Evolutionary conservation across 2,888 invertebrate genomes (phyloP), one percentile per base, ranked within the genome.

Genomic region (Chymomyza procnemis): DNA sequence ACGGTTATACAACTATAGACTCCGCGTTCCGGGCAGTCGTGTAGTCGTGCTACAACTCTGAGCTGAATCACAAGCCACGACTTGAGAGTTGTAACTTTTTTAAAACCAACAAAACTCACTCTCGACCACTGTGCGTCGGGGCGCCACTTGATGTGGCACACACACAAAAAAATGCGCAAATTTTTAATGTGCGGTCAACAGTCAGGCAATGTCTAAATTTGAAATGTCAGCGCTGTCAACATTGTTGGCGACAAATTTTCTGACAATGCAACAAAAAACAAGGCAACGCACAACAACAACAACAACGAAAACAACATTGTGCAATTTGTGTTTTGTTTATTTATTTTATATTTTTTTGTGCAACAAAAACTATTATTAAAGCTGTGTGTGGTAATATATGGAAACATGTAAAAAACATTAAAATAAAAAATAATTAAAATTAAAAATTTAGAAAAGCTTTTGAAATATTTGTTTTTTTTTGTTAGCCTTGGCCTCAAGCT

Each of bases 131-230:
- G 56, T 26, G 46, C 54, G n/a, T 26, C 67, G 62, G 56, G 62
- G 67, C 59, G 61, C 50, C 19, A 61, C 63, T 70, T 64, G 67
- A 66, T 73, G 72, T 79, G 85, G 79, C 82, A 82, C 73, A 85
- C 85, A 85, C 80, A 81, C 69, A 69, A n/a, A n/a, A n/a, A n/a
- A n/a, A n/a, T n/a, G n/a, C n/a, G 71, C 83, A 80, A 66, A 72
- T 75, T 78, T 41, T 80, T 85, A 78, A 81, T 81, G 83, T 73
- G 83, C 81, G 85, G 81, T 81, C 81, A 81, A 81, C 85, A 83
- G 83, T 82, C 83, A 82, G 78, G 63, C 78, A 76, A 82, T 66
- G 85, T 81, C 83, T 85, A 81, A 78, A 81, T 81, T 83, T 78
- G 80, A 81, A 81, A 54, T 81, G 81, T 81, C 81, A 81, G 85